These are phyloP conservation scores for Ammospiza caudacuta DNA, from an alignment of 2,113 vertebrate genomes.

Conservation along the genomic window DNA sequence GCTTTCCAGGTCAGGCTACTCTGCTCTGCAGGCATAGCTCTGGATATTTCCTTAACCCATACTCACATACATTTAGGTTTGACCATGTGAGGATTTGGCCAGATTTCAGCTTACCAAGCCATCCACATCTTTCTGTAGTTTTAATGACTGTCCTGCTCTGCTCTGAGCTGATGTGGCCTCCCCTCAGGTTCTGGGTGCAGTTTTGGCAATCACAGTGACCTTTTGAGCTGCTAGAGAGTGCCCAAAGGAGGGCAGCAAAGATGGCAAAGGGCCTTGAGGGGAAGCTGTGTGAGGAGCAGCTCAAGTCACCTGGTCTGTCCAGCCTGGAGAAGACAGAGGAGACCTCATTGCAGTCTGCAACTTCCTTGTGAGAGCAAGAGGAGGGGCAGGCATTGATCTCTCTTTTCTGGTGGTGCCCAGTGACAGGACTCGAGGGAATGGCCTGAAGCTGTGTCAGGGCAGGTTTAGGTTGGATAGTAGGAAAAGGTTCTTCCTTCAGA, in stretches of 20 bases:
- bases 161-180: neutral
- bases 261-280: too few species aligned
- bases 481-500: neutral
- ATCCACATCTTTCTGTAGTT: neutral
- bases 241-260: neutral
- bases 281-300: neutral
- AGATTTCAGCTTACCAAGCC: neutral
- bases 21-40: neutral
- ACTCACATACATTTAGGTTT: neutral
- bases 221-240: neutral
- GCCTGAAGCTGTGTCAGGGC: fast-evolving
- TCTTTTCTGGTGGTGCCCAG: neutral
- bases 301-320: neutral
- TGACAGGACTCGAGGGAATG: fast-evolving
- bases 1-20: neutral
- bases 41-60: neutral
- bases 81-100: neutral
- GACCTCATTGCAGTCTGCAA: neutral
- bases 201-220: neutral
- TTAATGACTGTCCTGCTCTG: neutral
- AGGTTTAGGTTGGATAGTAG: neutral
- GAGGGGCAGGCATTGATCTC: neutral
- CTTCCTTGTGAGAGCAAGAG: fast-evolving
- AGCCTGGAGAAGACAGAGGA: neutral
- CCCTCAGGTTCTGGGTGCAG: neutral